Conservation (phyloP, 2,797 vertebrate genomes). For the Notolepis coatsorum region DNA sequence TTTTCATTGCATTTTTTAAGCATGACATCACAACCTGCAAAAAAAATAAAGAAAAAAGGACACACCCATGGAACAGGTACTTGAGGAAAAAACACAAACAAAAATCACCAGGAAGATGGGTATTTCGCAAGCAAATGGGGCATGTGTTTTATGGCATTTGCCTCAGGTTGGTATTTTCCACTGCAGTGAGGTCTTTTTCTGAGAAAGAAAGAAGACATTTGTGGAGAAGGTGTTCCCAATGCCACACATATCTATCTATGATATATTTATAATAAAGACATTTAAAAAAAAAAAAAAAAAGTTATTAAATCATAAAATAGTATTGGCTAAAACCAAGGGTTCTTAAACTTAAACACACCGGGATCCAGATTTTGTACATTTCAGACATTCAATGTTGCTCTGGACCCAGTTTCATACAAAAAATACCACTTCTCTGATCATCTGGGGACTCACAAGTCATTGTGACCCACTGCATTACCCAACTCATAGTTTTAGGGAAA, state of each 20-base stretch:
- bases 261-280: slow-evolving; percentile 1
- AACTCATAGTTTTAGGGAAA: too few species aligned
- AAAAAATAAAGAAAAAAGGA: slow-evolving; percentile 70
- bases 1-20: slow-evolving; percentile 97
- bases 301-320: too few species aligned
- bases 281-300: background rate
- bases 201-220: slow-evolving; percentile 6
- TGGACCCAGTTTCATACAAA: too few species aligned
- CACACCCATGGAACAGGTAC: slow-evolving; percentile 91
- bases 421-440: too few species aligned
- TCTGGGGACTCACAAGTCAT: too few species aligned
- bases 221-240: background rate
- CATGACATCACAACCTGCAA: slow-evolving; percentile 89
- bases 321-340: too few species aligned
- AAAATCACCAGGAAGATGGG: slow-evolving; percentile 41
- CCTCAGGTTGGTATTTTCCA: slow-evolving; percentile 52
- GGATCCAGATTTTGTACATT: too few species aligned
- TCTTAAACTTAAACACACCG: too few species aligned
- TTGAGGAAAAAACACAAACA: slow-evolving; percentile 70
- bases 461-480: too few species aligned
- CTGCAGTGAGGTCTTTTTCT: background rate
- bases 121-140: slow-evolving; percentile 59
- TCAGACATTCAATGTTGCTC: too few species aligned
- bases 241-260: slow-evolving; percentile 4
- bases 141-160: slow-evolving; percentile 32